These are phyloP conservation scores for Byasa hedistus DNA, from an alignment of 2,888 invertebrate species.

Conservation along the genomic window DNA sequence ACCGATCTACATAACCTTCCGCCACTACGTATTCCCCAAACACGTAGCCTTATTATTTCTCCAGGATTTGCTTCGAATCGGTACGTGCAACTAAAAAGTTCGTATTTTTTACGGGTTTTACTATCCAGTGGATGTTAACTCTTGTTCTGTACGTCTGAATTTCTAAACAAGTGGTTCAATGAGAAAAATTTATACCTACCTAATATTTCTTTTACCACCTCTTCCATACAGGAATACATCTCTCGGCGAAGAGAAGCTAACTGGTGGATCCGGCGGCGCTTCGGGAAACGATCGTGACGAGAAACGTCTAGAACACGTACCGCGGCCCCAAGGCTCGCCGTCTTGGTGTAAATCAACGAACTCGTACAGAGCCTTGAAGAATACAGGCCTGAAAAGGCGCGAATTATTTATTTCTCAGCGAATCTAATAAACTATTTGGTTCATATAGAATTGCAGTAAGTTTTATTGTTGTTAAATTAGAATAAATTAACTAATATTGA, in stretches of 20 bases:
- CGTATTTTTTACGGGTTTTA: neutral
- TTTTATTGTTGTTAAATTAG: no score
- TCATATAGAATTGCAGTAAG: no score
- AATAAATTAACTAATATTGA: no score
- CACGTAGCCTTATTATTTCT: conserved; percentile 87
- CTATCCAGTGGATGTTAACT: neutral
- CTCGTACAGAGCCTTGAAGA: conserved; percentile 92
- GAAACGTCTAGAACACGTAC: conserved; percentile 88
- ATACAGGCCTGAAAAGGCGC: conserved; percentile 84
- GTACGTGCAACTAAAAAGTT: conserved; percentile 85
- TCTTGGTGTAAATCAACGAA: conserved; percentile 93
- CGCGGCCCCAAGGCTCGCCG: conserved; percentile 87
- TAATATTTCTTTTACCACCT: conserved; percentile 90
- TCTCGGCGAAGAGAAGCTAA: conserved; percentile 88
- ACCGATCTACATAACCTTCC: conserved; percentile 81
- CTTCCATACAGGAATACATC: conserved; percentile 93
- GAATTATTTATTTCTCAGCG: neutral
- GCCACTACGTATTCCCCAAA: conserved; percentile 85
- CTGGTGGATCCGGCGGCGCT: conserved; percentile 82
- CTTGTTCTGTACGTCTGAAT: neutral
- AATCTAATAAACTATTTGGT: neutral
- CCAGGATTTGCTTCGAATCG: conserved; percentile 92
- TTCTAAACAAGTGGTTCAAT: neutral
- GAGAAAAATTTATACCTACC: conserved; percentile 63
- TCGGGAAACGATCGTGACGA: conserved; percentile 81